A percentile compares a stretch with the other conserved stretches of the same genome.
These are phyloP conservation scores for Pogoniulus pusillus DNA, from an alignment of 2,797 vertebrate species.

Conservation along the genomic window DNA sequence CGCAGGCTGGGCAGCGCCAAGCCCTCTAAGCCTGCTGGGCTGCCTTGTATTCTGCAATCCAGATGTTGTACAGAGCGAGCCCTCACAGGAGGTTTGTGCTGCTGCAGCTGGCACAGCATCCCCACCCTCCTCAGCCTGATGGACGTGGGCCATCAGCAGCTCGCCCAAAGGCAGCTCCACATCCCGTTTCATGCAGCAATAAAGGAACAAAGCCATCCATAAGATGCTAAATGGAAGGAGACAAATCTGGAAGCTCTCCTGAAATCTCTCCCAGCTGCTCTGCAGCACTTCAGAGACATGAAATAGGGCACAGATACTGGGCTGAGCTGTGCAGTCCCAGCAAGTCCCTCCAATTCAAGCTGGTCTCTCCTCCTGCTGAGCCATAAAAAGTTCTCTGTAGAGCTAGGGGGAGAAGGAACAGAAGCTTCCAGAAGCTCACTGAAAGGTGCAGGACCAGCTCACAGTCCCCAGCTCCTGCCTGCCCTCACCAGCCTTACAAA, in stretches of 20 bases:
- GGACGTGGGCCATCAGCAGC: rapidly evolving
- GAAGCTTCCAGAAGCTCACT: background rate
- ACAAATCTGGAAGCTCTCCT: background rate
- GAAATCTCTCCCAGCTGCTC: background rate
- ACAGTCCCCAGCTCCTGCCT: background rate
- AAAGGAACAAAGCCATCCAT: background rate
- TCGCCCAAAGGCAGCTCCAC: background rate
- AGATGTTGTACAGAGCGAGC: background rate
- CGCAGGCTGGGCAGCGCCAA: rapidly evolving
- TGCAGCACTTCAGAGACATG: rapidly evolving
- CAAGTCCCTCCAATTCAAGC: background rate
- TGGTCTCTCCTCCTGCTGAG: background rate
- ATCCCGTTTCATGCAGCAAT: background rate
- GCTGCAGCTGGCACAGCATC: background rate
- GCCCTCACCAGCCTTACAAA: background rate
- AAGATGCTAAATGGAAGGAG: background rate
- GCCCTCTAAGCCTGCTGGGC: rapidly evolving
- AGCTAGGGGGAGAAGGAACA: background rate
- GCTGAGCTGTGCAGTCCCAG: background rate
- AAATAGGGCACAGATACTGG: background rate
- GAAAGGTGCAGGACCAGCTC: background rate
- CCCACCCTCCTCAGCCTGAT: rapidly evolving
- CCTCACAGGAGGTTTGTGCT: rapidly evolving
- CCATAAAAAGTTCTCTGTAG: rapidly evolving
- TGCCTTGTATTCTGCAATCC: background rate